Evolutionary conservation across 1,140 invertebrate genomes (phyloP), one percentile per base, ranked within the genome.

Genomic region (Drosophila nikananu): DNA sequence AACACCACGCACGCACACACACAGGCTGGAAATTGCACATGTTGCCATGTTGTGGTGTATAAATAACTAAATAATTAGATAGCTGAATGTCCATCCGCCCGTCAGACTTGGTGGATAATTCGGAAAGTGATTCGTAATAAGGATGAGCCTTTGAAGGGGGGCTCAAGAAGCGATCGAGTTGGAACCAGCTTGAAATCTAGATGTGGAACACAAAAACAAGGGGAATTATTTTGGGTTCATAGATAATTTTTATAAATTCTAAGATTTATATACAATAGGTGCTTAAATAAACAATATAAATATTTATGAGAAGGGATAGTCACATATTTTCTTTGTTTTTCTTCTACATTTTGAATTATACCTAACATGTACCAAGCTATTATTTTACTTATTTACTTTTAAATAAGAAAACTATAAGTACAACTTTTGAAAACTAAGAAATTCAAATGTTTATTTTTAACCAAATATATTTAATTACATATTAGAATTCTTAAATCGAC

Each of bases 61-160:
- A 73, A 73, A 73, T 73, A 73, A 72, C 46, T 61, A 61, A 52
- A 73, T 61, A 73, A 73, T 73, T 73, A 73, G 42, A 73, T 73
- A 12, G 37, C 32, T 10, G 9, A 25, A 4, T 8, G 27, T 41
- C 42, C 41, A 37, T 70, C 49, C 13, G 23, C 25, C 15, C 21
- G 32, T 48, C 32, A 27, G 30, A 63, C 51, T 27, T 51, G 44
- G 52, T 63, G 54, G 75, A 42, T 77, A 54, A 68, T 68, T 77
- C 51, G 41, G 42, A 59, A 77, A 77, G 59, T 37, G 49, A 25
- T 60, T 58, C 19, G 51, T 78, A 71, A 79, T 78, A 66, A 78
- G 76, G 76, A 79, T 79, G 76, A 44, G 52, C 58, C 66, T 54
- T 71, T 64, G 39, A 25, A 54, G 75, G 76, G 76, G 73, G 74